phyloP scores from a whole-genome alignment of 1,140 invertebrate genomes.

The Bombyx mori region DNA sequence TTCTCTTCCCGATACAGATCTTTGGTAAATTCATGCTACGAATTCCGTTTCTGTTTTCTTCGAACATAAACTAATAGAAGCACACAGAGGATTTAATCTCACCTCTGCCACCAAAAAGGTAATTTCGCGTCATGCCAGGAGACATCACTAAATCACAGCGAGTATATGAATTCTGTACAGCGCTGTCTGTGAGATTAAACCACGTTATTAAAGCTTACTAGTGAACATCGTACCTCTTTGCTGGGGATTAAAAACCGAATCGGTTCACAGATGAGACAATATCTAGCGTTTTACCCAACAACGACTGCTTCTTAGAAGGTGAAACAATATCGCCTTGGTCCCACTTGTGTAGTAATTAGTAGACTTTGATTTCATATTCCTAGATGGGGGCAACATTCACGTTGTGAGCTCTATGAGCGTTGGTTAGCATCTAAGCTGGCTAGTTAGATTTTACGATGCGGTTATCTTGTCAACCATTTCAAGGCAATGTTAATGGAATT shows the following conservation, averaged over 20 bases:
- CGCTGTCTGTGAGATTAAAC: conserved; percentile 11
- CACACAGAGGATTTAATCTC: background rate
- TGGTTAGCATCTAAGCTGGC: too few relatives aligned
- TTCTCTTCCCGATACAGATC: too few relatives aligned
- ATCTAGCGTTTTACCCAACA: background rate
- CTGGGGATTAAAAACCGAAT: background rate
- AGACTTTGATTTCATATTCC: background rate
- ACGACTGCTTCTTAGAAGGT: background rate
- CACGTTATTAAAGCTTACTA: conserved; percentile 9
- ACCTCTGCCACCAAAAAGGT: background rate
- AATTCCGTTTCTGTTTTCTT: background rate
- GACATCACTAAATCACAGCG: conserved; percentile 6
- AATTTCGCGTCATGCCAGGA: too few relatives aligned
- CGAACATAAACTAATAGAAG: background rate
- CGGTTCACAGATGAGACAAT: background rate
- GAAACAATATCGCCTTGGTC: background rate
- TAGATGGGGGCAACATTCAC: too few relatives aligned
- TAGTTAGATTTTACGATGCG: too few relatives aligned
- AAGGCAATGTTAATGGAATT: too few relatives aligned
- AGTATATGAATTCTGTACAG: conserved; percentile 11
- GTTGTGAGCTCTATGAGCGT: too few relatives aligned
- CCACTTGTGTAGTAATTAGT: background rate
- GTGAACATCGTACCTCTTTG: conserved; percentile 5
- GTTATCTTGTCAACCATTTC: too few relatives aligned
- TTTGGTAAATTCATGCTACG: too few relatives aligned